These are phyloP conservation scores for Eledone cirrhosa DNA, from an alignment of 2,888 invertebrate genomes.

Conservation along the genomic window DNA sequence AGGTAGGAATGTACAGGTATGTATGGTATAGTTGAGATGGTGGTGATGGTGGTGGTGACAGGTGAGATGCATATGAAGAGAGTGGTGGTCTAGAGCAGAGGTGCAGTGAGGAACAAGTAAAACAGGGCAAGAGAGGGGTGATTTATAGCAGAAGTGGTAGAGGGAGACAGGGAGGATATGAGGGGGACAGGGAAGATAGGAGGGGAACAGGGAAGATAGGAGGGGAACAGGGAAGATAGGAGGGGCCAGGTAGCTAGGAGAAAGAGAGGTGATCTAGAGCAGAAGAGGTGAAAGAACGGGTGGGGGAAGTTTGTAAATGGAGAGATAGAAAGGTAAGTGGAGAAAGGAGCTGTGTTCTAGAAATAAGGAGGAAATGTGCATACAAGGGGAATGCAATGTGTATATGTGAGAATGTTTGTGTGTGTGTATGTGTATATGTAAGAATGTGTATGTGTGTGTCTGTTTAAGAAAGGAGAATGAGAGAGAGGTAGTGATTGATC, in stretches of 20 bases:
- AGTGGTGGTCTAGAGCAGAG: background rate
- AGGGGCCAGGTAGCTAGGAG: background rate
- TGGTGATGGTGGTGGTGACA: background rate
- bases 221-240: background rate
- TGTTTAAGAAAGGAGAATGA: background rate
- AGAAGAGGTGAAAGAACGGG: no score
- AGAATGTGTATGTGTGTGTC: background rate
- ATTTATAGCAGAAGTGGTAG: background rate
- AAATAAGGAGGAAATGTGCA: no score
- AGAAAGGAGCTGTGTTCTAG: no score
- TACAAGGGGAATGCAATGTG: no score
- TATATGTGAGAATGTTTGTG: no score
- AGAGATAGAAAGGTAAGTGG: no score
- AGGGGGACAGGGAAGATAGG: background rate
- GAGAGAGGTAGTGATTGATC: background rate
- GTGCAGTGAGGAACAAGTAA: background rate
- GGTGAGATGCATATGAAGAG: background rate
- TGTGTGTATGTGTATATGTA: no score
- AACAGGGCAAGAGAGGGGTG: background rate
- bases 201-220: background rate
- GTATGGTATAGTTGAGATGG: background rate
- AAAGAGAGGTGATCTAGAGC: background rate
- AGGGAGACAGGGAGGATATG: background rate
- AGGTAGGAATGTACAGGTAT: no score
- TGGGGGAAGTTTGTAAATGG: no score